Evolutionary conservation across 2,888 invertebrate species (phyloP).

Genomic region (Agrochola lychnidis): DNA sequence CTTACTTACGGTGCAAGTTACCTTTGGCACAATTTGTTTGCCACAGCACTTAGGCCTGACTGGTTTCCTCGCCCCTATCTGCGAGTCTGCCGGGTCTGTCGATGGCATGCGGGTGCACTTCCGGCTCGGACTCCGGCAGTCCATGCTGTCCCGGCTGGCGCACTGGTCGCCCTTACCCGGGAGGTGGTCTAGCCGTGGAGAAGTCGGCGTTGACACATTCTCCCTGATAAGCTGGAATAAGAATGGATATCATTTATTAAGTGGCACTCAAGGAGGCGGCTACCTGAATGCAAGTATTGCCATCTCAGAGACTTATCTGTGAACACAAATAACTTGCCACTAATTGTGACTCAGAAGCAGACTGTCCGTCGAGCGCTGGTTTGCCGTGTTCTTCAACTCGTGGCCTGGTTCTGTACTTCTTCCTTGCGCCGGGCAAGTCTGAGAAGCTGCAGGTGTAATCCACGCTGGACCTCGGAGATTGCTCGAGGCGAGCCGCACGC

Average conservation of each 20-base stretch:
- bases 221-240: conserved; percentile 63
- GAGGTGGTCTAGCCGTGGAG: conserved; percentile 54
- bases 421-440: conserved; percentile 60
- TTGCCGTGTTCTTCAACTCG: conserved; percentile 49
- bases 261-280: not conserved
- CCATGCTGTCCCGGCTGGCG: conserved; percentile 56
- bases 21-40: conserved; percentile 17
- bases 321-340: conserved; percentile 65
- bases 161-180: conserved; percentile 60
- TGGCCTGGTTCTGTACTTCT: conserved; percentile 20
- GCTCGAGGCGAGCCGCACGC: conserved; percentile 55
- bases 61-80: conserved; percentile 9
- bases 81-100: not conserved
- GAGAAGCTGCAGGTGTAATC: conserved; percentile 74
- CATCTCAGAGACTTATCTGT: not conserved
- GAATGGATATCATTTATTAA: not conserved
- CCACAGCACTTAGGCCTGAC: conserved; percentile 25
- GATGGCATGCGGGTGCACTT: conserved; percentile 24
- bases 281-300: not conserved
- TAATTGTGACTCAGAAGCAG: conserved; percentile 77
- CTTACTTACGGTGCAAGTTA: not conserved
- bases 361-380: conserved; percentile 67
- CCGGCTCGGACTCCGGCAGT: conserved; percentile 8
- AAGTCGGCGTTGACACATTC: conserved; percentile 53
- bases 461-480: conserved; percentile 62